Conservation (phyloP, 2,797 vertebrate genomes). For the Lophotriccus pileatus region DNA sequence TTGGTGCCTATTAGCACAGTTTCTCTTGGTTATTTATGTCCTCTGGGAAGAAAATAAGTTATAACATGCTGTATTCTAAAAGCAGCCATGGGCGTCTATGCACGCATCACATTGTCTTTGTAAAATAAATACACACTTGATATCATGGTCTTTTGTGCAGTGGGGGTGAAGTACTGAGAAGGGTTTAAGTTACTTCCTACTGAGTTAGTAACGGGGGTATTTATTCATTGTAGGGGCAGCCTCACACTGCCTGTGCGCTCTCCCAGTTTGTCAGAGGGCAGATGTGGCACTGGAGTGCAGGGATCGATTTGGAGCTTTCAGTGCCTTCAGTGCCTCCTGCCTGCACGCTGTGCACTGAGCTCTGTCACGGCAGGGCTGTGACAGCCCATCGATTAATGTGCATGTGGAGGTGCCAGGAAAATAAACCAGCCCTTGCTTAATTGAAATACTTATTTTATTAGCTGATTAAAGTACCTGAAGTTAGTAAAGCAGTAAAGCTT, state of each 20-base stretch:
- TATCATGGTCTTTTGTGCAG: neutral
- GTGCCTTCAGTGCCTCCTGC: neutral
- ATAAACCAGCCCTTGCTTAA: neutral
- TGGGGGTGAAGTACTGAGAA: neutral
- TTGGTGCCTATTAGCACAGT: neutral
- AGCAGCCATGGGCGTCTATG: neutral
- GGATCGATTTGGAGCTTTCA: neutral
- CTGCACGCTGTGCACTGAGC: accelerated
- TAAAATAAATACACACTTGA: neutral
- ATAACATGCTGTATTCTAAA: neutral
- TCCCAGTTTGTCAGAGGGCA: neutral
- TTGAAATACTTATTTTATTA: neutral
- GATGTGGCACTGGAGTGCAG: accelerated
- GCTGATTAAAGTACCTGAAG: neutral
- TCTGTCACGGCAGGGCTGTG: accelerated
- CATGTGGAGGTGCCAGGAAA: accelerated
- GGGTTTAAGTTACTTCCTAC: neutral
- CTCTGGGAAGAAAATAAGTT: neutral
- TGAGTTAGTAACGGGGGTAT: neutral
- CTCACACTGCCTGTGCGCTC: neutral
- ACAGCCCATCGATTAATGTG: accelerated
- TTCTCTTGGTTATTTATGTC: neutral
- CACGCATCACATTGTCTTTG: neutral
- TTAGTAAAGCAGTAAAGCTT: neutral
- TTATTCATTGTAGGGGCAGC: neutral